Base-by-base conservation (phyloP, 2,113 vertebrate genomes). In the Thalassoma bifasciatum region DNA sequence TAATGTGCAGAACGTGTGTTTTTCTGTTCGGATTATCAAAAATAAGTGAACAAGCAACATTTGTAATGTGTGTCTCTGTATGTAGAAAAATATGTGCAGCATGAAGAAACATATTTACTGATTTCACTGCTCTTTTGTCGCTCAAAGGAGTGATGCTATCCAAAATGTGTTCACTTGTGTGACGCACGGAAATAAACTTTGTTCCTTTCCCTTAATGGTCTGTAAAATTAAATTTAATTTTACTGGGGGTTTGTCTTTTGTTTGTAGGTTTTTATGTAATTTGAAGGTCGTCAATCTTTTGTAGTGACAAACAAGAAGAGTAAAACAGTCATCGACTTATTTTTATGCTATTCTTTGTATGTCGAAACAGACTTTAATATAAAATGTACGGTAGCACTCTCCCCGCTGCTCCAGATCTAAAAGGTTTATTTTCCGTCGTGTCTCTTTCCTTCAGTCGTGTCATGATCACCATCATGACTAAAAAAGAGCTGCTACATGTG, bases 401-500 rank as follows among this genome's bases (percentile, higher is more conserved):
- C 26, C 36, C 2, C 30, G n/a, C 56, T 1, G 2, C 50, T 51
- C 71, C 0, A 21, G 59, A 60, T 53, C 9, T 44, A 38, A 47
- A 77, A 47, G 52, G 57, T n/a, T 44, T 1, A 21, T 37, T 24
- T 67, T 56, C 21, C 1, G 63, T 50, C 54, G 44, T 0, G 1
- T 60, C 71, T 69, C 26, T 16, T 54, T 73, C 77, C 51, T 53
- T 72, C 50, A 50, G 53, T 77, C 21, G 67, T 63, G 72, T 63
- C 75, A 67, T 68, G 47, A 59, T 59, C 0, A 0, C 8, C 63
- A 54, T 37, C 10, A 8, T 70, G 54, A 75, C 47, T 36, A 67
- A 62, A n/a, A n/a, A 36, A 52, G 51, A 52, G 68, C 60, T 76
- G 83, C 76, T 81, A 82, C 72, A 53, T n/a, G 34, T 37, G 53